Evolutionary conservation across 1,140 invertebrate genomes (phyloP).

Genomic region (Drosophila novamexicana): DNA sequence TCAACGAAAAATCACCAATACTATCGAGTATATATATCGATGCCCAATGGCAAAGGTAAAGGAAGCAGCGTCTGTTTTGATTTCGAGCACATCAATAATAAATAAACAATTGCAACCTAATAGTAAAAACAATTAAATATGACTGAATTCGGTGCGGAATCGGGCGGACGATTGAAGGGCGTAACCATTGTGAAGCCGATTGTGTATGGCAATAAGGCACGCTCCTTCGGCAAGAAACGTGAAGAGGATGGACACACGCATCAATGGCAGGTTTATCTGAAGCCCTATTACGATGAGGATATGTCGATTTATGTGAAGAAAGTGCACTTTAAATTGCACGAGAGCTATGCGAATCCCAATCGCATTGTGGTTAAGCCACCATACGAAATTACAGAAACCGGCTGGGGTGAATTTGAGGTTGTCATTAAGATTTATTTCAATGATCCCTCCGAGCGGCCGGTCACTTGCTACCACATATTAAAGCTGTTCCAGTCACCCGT

Average conservation of each 20-base stretch:
- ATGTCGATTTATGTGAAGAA: slow-evolving; percentile 98
- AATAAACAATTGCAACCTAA: slow-evolving; percentile 14
- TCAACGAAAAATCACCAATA: not conserved
- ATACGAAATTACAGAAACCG: slow-evolving; percentile 98
- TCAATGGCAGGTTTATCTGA: slow-evolving; percentile 99
- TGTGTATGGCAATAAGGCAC: slow-evolving; percentile 97
- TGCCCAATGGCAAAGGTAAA: slow-evolving; percentile 12
- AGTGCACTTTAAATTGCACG: slow-evolving; percentile 98
- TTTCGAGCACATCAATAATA: not conserved
- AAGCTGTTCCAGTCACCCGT: slow-evolving; percentile 95
- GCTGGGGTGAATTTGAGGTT: slow-evolving; percentile 99
- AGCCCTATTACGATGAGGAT: slow-evolving; percentile 96
- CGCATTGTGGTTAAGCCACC: slow-evolving; percentile 97
- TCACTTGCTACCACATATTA: slow-evolving; percentile 97
- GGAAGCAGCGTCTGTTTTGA: slow-evolving; percentile 31
- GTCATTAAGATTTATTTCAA: slow-evolving; percentile 99
- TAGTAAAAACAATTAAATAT: slow-evolving; percentile 86
- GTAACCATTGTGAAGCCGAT: slow-evolving; percentile 97
- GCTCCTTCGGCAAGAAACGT: slow-evolving; percentile 98
- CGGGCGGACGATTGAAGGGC: slow-evolving; percentile 93
- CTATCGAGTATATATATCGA: slow-evolving; percentile 31
- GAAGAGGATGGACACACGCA: slow-evolving; percentile 99
- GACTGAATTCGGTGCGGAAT: slow-evolving; percentile 92
- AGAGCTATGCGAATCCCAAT: slow-evolving; percentile 98
- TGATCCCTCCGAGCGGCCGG: slow-evolving; percentile 97